Conservation (phyloP, 2,888 invertebrate genomes). For the Synergus laeviventris region DNA sequence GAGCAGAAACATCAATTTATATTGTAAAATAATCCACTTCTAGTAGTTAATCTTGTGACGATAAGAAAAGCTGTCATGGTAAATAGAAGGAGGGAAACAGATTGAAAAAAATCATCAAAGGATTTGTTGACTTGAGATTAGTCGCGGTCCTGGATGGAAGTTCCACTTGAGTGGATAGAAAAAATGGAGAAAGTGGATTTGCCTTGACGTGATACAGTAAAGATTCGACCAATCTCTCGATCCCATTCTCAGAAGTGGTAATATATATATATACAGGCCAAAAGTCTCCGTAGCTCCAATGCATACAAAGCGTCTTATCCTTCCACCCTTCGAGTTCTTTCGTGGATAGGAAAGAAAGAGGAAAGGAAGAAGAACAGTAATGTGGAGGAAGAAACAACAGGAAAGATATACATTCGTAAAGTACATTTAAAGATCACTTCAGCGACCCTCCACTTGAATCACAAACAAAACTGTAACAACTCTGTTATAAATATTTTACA, state of each 20-base stretch:
- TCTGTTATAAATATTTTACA: neutral
- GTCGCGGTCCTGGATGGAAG: neutral
- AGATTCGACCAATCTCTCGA: conserved; percentile 28
- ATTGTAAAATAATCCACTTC: neutral
- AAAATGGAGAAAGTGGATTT: conserved; percentile 1
- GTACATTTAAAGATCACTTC: conserved; percentile 5
- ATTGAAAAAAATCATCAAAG: neutral
- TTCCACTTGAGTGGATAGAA: neutral
- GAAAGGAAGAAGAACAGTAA: neutral
- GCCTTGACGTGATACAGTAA: conserved; percentile 8
- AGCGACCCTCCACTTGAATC: neutral
- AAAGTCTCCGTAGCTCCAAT: conserved; percentile 5
- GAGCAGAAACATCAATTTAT: too few species aligned
- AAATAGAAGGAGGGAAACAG: neutral
- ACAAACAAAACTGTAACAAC: neutral
- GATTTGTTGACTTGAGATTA: neutral
- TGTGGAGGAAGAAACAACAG: neutral
- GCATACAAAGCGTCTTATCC: conserved; percentile 38
- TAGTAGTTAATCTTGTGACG: neutral
- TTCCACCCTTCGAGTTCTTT: conserved; percentile 4
- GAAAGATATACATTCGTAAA: neutral
- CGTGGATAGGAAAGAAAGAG: neutral
- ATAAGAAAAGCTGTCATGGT: neutral
- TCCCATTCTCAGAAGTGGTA: neutral
- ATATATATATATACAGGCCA: too few species aligned